phyloP scores from a whole-genome alignment of 2,797 vertebrate species.

The Poeciliopsis gracilis region DNA sequence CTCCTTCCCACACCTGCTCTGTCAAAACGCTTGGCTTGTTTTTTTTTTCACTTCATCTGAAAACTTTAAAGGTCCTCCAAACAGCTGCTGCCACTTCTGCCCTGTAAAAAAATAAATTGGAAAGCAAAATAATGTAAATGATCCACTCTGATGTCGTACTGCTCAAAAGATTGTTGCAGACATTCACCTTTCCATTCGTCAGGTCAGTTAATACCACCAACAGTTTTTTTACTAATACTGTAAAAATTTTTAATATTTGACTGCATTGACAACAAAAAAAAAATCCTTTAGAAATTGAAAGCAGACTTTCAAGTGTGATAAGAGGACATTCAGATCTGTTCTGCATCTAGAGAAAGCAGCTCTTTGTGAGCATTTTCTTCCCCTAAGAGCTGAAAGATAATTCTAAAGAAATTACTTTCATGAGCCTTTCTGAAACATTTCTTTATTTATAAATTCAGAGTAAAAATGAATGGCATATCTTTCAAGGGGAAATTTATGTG shows the following conservation, averaged over 20 bases:
- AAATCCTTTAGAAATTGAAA: too few relatives aligned
- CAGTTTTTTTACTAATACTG: not conserved
- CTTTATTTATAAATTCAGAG: too few relatives aligned
- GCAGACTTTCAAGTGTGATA: too few relatives aligned
- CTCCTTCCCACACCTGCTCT: slow-evolving; percentile 52
- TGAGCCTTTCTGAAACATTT: too few relatives aligned
- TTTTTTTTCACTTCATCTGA: slow-evolving; percentile 57
- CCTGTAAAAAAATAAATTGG: slow-evolving; percentile 38
- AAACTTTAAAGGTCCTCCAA: slow-evolving; percentile 60
- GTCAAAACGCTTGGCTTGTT: slow-evolving; percentile 45
- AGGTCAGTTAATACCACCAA: not conserved
- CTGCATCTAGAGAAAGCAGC: too few relatives aligned
- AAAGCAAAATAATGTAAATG: slow-evolving; percentile 46
- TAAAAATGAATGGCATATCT: too few relatives aligned
- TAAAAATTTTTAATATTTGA: not conserved
- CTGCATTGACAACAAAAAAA: too few relatives aligned
- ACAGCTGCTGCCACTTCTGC: slow-evolving; percentile 67
- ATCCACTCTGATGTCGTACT: slow-evolving; percentile 5
- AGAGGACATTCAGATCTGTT: too few relatives aligned
- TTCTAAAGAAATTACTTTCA: too few relatives aligned
- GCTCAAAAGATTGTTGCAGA: slow-evolving; percentile 33
- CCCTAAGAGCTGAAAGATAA: too few relatives aligned
- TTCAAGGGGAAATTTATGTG: too few relatives aligned
- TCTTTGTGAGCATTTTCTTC: too few relatives aligned
- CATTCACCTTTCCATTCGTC: not conserved